Conservation (phyloP, 1,140 invertebrate genomes). For the Sarcophaga bullata region DNA sequence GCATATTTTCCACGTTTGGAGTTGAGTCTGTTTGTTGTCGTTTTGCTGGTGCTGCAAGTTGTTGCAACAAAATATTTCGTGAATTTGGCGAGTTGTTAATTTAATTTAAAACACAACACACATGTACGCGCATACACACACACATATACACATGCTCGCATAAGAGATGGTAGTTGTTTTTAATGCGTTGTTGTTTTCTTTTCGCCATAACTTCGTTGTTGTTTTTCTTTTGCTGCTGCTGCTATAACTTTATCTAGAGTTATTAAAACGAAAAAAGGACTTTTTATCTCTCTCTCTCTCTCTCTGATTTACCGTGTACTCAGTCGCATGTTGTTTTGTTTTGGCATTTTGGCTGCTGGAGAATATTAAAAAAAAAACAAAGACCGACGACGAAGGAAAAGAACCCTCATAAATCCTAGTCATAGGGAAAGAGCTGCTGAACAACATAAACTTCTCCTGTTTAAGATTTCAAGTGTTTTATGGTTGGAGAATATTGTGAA, state of each 20-base stretch:
- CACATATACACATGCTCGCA: too few relatives aligned
- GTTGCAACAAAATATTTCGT: constrained; percentile 36
- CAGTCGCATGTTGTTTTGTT: neutral
- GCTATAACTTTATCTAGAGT: constrained; percentile 21
- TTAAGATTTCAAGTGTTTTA: constrained; percentile 7
- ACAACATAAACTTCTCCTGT: neutral
- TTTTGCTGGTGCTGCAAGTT: neutral
- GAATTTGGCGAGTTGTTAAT: constrained; percentile 38
- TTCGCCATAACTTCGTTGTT: neutral
- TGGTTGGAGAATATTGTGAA: neutral
- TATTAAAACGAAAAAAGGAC: constrained; percentile 34
- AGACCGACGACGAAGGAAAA: neutral
- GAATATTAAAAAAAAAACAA: constrained; percentile 1
- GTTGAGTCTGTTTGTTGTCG: neutral
- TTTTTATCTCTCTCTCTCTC: neutral
- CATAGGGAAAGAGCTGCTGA: neutral
- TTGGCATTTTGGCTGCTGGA: neutral
- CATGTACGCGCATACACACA: neutral
- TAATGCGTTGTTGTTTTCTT: neutral
- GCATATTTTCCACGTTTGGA: neutral
- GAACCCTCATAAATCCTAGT: constrained; percentile 21
- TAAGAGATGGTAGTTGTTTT: constrained; percentile 21
- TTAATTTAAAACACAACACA: constrained; percentile 37
- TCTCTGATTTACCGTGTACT: neutral
- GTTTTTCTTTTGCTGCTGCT: neutral